These are phyloP conservation scores for Hypomecis punctinalis DNA, from an alignment of 2,888 invertebrate species.

Conservation along the genomic window DNA sequence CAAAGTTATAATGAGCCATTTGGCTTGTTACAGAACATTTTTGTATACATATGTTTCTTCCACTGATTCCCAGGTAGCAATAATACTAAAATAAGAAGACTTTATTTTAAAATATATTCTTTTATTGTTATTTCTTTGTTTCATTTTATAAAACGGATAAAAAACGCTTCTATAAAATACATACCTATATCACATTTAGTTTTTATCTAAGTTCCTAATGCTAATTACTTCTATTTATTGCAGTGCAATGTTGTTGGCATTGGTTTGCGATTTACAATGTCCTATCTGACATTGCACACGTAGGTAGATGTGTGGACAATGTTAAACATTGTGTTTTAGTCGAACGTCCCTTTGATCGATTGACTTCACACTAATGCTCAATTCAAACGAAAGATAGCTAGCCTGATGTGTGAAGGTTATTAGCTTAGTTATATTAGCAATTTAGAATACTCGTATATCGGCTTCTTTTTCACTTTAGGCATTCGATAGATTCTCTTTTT, in stretches of 20 bases:
- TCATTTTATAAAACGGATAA: conserved; percentile 31
- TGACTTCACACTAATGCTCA: background rate
- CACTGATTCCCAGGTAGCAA: conserved; percentile 6
- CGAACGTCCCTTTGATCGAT: background rate
- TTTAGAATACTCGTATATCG: no score
- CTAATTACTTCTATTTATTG: conserved; percentile 5
- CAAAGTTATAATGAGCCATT: background rate
- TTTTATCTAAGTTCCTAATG: conserved; percentile 2
- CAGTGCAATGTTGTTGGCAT: conserved; percentile 12
- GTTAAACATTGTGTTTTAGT: background rate
- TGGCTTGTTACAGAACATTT: background rate
- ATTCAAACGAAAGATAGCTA: background rate
- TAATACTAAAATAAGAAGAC: conserved; percentile 23
- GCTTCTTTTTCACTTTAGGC: no score
- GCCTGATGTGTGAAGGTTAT: no score
- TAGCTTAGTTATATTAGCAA: no score
- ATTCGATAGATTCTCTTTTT: no score
- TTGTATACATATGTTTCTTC: conserved; percentile 1
- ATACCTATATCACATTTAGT: conserved; percentile 29
- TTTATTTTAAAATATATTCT: conserved; percentile 32
- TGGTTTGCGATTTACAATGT: background rate
- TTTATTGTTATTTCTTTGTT: conserved; percentile 31
- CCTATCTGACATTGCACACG: conserved; percentile 5
- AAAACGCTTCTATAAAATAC: conserved; percentile 13
- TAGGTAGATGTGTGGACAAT: background rate